Evolutionary conservation across 2,888 invertebrate genomes (phyloP).

Genomic region (Tinea semifulvella): DNA sequence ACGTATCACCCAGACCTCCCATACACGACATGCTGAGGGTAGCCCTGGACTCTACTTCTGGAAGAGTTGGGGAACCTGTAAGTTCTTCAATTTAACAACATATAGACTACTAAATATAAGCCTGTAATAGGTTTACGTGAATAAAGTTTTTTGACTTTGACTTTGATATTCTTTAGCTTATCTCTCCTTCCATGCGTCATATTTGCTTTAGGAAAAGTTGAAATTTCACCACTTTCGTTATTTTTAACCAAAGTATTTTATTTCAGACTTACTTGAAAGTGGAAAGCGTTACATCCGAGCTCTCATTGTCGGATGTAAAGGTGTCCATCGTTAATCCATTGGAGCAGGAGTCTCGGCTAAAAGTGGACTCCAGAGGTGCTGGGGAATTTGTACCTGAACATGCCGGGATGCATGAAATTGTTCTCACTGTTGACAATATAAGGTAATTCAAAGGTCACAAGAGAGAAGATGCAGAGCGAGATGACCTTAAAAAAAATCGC

Average conservation of each 20-base stretch:
- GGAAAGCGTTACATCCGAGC: constrained; percentile 74
- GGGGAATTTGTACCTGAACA: constrained; percentile 89
- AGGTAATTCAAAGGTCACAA: constrained; percentile 43
- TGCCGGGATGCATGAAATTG: constrained; percentile 90
- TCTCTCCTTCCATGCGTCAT: too few species aligned
- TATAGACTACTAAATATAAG: too few species aligned
- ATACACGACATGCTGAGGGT: constrained; percentile 84
- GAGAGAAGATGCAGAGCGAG: too few species aligned
- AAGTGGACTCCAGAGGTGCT: constrained; percentile 75
- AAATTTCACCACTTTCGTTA: too few species aligned
- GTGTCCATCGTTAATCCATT: constrained; percentile 83
- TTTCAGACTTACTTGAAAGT: constrained; percentile 81
- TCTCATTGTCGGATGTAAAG: constrained; percentile 76
- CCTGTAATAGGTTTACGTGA: too few species aligned
- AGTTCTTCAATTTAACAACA: too few species aligned
- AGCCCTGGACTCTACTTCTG: constrained; percentile 83
- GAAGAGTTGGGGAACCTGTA: constrained; percentile 87
- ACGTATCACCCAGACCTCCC: constrained; percentile 85
- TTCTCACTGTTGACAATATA: constrained; percentile 71
- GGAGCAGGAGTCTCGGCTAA: constrained; percentile 70
- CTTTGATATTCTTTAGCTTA: too few species aligned
- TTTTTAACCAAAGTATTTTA: too few species aligned
- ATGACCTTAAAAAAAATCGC: too few species aligned
- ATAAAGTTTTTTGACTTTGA: too few species aligned
- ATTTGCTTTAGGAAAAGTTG: too few species aligned